These are phyloP conservation scores for Notodonta dromedarius DNA, from an alignment of 2,888 invertebrate species.

Conservation along the genomic window DNA sequence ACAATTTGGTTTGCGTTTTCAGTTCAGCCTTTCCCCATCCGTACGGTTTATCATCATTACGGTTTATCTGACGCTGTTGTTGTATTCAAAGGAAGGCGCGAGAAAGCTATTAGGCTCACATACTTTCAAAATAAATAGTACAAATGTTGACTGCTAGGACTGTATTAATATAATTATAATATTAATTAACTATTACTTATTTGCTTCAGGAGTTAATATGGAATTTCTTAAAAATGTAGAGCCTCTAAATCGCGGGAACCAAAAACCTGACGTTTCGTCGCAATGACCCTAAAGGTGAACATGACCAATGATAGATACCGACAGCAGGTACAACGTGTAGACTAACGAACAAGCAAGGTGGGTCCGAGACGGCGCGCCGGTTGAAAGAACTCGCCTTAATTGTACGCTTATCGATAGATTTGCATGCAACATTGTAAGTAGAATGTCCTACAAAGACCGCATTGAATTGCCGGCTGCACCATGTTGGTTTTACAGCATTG, in stretches of 20 bases:
- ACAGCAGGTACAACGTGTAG: not conserved
- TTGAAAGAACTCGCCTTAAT: not conserved
- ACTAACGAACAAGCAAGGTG: not conserved
- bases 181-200: no score
- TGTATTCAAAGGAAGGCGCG: not conserved
- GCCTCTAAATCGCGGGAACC: no score
- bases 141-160: no score
- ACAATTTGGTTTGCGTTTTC: conserved; percentile 14
- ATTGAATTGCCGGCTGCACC: not conserved
- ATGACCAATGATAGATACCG: not conserved
- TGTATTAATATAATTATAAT: no score
- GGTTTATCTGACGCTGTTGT: not conserved
- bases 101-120: not conserved
- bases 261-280: no score
- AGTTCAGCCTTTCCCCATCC: conserved; percentile 15
- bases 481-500: not conserved
- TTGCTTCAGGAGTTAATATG: no score
- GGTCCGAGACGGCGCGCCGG: not conserved
- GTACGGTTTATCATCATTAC: no score
- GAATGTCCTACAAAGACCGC: not conserved
- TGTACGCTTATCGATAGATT: not conserved
- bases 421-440: conserved; percentile 7
- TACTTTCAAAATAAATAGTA: not conserved
- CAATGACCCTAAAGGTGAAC: not conserved
- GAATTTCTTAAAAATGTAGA: no score